These are phyloP conservation scores for Aphodius granarius DNA, from an alignment of 2,888 invertebrate species.

Conservation along the genomic window DNA sequence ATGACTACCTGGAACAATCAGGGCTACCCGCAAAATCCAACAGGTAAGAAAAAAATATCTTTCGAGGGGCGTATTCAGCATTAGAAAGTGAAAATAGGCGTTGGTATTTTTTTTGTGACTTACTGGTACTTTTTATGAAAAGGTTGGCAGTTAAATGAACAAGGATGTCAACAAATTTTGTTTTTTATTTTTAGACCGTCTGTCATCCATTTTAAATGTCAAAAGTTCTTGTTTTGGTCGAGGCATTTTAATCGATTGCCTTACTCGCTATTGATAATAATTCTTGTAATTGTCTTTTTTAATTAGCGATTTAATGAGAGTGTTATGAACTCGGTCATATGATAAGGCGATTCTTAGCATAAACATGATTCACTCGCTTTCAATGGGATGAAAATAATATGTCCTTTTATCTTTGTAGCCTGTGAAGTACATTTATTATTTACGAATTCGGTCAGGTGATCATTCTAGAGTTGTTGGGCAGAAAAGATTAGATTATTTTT, in stretches of 20 bases:
- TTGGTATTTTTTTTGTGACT: background rate
- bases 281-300: background rate
- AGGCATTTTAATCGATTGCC: background rate
- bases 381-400: background rate
- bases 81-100: background rate
- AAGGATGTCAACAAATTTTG: background rate
- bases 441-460: background rate
- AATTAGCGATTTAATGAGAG: background rate
- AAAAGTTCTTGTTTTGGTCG: background rate
- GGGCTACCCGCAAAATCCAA: background rate
- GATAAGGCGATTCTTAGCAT: background rate
- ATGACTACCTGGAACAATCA: slow-evolving; percentile 10
- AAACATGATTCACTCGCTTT: background rate
- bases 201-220: background rate
- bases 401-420: background rate
- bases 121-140: background rate
- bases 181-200: background rate
- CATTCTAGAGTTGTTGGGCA: background rate
- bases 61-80: background rate
- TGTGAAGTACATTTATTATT: background rate
- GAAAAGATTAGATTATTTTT: background rate
- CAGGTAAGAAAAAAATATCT: background rate
- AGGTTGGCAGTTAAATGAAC: background rate
- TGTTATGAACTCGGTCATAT: background rate
- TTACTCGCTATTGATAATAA: background rate